Evolutionary conservation across 2,888 invertebrate species (phyloP), one percentile per base, ranked within the genome.

Genomic region (Trichogramma evanescens): DNA sequence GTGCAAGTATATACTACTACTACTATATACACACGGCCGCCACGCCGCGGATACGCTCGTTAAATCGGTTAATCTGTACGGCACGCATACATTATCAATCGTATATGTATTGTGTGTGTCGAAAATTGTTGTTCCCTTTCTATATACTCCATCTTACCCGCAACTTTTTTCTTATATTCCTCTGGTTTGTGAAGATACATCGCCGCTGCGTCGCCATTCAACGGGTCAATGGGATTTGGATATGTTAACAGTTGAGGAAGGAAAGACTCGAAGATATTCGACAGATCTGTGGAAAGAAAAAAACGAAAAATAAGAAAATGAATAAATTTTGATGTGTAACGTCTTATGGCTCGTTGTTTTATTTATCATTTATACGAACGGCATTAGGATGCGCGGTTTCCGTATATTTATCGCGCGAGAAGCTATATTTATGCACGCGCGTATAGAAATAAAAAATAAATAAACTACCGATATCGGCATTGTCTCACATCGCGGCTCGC

Each of bases 141-240:
- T 44, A 2, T 5, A 50, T 8, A 5, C 6, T 5, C 10, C n/a
- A n/a, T 8, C 44, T 67, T 74, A 89, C 89, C 94, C 83, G 91
- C 89, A 56, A 99, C 98, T 85, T 98, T 98, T 79, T 95, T 95
- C 84, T 95, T 97, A 84, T 98, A 99, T 78, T 99, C 99, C 80
- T 99, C 99, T 58, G 99, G 99, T 81, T 98, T 98, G 82, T 99
- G 98, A 75, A 99, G 88, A 82, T 96, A 99, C 88, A 99, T 91
- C 65, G 98, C 95, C 69, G 99, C 99, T 64, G 99, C 99, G 81
- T 99, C 99, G 50, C 99, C 98, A 83, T 99, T 99, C 67, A 99
- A 82, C 43, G 99, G 99, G 83, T 99, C 99, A 72, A 97, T 95
- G 58, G 99, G 98, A 83, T 99, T 99, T 53, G 99, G 99, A 84